Evolutionary conservation across 2,888 invertebrate genomes (phyloP).

Genomic region (Philhelius pedissequus): DNA sequence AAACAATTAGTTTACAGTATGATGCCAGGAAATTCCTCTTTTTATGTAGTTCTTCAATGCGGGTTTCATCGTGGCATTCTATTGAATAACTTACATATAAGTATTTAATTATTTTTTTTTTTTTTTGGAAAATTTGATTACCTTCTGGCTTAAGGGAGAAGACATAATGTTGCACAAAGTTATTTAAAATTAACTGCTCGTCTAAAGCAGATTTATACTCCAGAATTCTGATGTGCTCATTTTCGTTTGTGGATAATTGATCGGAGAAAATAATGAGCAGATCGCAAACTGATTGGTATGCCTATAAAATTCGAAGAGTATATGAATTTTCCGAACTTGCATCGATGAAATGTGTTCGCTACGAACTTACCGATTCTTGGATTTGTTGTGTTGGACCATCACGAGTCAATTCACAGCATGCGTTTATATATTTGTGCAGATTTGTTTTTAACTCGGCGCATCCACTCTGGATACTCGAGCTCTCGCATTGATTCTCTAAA

Average conservation of each 20-base stretch:
- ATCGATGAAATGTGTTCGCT: not conserved
- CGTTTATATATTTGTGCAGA: constrained; percentile 87
- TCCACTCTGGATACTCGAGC: constrained; percentile 81
- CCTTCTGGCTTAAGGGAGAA: constrained; percentile 95
- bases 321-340: not conserved
- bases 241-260: constrained; percentile 82
- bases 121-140: constrained; percentile 73
- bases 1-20: constrained; percentile 98
- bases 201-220: constrained; percentile 89
- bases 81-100: constrained; percentile 68
- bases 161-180: constrained; percentile 95
- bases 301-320: constrained; percentile 80
- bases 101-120: not conserved
- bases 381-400: constrained; percentile 84
- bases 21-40: constrained; percentile 96
- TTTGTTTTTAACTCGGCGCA: constrained; percentile 84
- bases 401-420: constrained; percentile 85
- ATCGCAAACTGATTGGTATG: constrained; percentile 97
- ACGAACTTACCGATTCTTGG: constrained; percentile 84
- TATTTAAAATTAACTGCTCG: constrained; percentile 90
- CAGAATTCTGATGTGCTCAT: constrained; percentile 82
- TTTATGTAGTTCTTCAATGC: constrained; percentile 98
- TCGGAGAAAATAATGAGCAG: constrained; percentile 95
- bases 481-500: constrained; percentile 86
- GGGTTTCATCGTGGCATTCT: constrained; percentile 96